Evolutionary conservation across 92 coral and sea anemone genomes (phyloP).

Genomic region (Palythoa caribaeorum): DNA sequence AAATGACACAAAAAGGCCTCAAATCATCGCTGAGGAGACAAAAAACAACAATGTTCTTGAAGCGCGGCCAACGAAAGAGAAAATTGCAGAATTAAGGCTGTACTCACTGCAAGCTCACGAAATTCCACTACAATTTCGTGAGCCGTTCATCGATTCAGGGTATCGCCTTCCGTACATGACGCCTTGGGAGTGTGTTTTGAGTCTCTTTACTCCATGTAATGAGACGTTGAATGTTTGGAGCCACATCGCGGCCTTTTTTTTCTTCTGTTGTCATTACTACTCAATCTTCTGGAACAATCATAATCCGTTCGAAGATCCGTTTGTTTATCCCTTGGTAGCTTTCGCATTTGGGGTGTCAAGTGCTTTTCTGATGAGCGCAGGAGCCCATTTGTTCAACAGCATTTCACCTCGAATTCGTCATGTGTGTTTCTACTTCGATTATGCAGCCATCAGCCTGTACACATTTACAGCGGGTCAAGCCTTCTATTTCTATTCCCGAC

Average conservation of each 20-base stretch:
- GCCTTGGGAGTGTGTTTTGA: conserved; percentile 72
- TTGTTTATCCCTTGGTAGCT: conserved; percentile 87
- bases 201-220: conserved; percentile 77
- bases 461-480: conserved; percentile 93
- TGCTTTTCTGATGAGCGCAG: conserved; percentile 84
- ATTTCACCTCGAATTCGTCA: conserved; percentile 92
- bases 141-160: conserved; percentile 87
- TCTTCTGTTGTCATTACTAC: conserved; percentile 66
- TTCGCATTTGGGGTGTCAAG: conserved; percentile 80
- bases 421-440: conserved; percentile 94
- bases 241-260: conserved; percentile 73
- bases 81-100: neutral
- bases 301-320: conserved; percentile 77
- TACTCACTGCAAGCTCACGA: conserved; percentile 63
- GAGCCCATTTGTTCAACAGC: conserved; percentile 91
- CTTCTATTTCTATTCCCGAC: conserved; percentile 92
- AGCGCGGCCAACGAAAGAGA: neutral
- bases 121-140: conserved; percentile 86
- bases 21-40: neutral
- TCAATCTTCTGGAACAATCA: conserved; percentile 60
- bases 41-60: conserved; percentile 18
- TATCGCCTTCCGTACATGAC: conserved; percentile 86
- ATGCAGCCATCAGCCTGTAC: conserved; percentile 92
- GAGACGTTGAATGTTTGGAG: conserved; percentile 97
- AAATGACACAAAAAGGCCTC: neutral